Evolutionary conservation across 2,888 invertebrate genomes (phyloP), one percentile per base, ranked within the genome.

Genomic region (Xestoiulus laeticollis): DNA sequence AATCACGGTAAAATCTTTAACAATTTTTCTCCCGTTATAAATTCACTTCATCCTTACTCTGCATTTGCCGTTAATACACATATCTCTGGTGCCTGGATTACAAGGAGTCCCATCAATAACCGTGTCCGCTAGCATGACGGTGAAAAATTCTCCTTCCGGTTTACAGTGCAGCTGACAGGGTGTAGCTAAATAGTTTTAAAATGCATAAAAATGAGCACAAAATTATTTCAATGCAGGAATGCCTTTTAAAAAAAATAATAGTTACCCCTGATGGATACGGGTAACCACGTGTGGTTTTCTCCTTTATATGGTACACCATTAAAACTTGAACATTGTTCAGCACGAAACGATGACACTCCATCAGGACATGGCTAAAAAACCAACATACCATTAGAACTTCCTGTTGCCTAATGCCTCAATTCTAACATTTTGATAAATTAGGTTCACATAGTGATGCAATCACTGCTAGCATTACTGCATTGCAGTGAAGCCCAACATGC

Each of bases 21-120:
- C n/a, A n/a, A 38, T 38, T 38, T 3, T 38, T 3, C 38, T 38
- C 38, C 3, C 38, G 38, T 38, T 38, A 38, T 38, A 6, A 38
- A 38, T 38, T 38, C 4, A 5, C 38, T 38, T 38, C 1, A 59
- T 38, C 38, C 93, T 92, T 93, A 96, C 96, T 93, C 94, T 94
- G 91, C 96, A 96, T 90, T 94, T 93, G 89, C 96, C 96, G 90
- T 94, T 93, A 90, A 98, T 96, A 91, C 97, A 98, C 94, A 97
- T 95, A 91, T 97, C 95, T 88, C 96, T 94, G 0, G 95, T 95
- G 32, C 96, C 96, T 59, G 95, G 93, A 87, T 94, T 95, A 91
- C 97, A 98, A 0, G 96, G 95, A 0, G 97, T 97, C 0, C 97
- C 97, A 92, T 98, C 97, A 0, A 94, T 93, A 0, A 95, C 96